Evolutionary conservation across 2,888 invertebrate genomes (phyloP), one percentile per base, ranked within the genome.

Genomic region (Globia sparganii): DNA sequence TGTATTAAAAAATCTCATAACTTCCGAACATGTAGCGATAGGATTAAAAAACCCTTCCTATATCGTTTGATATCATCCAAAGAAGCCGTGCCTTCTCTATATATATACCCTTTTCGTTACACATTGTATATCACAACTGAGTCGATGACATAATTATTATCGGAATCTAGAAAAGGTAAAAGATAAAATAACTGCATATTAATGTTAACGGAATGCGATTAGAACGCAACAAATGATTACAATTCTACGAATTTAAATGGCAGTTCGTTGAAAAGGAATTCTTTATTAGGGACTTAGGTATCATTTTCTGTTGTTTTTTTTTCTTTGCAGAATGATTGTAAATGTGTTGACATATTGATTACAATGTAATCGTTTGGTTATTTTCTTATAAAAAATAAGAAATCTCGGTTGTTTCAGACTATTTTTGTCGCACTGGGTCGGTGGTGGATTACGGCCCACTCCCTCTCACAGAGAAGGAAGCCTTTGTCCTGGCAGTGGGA

Each of bases 161-260:
- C 25, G 31, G n/a, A 74, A 67, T 53, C n/a, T 71, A 49, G 43
- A 72, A 65, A 77, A 61, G 28, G 40, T 28, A 68, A 58, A 58
- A 71, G 37, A 56, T 18, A 71, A 59, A 68, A 78, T 53, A 73
- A 25, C 72, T 67, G n/a, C 62, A 4, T 28, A 46, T n/a, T 74
- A 59, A 53, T 25, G 13, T 25, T 46, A 56, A 56, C 56, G 25
- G 15, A 28, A 59, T 71, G 65, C 58, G 18, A 58, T 56, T 31
- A 70, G 58, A 72, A 75, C 46, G 84, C 53, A 43, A 75, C 31
- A 70, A 66, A 82, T 68, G 2, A 65, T 67, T 18, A 43, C 40
- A 67, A 81, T 62, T 62, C 28, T 40, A 56, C 11, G 53, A 46
- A 67, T 77, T 58, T 71, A 71, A 68, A 61, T 0, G 34, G 40